A percentile compares a stretch with the other conserved stretches of the same genome.
These are phyloP conservation scores for Nasonia oneida DNA, from an alignment of 2,888 invertebrate genomes.

Conservation along the genomic window DNA sequence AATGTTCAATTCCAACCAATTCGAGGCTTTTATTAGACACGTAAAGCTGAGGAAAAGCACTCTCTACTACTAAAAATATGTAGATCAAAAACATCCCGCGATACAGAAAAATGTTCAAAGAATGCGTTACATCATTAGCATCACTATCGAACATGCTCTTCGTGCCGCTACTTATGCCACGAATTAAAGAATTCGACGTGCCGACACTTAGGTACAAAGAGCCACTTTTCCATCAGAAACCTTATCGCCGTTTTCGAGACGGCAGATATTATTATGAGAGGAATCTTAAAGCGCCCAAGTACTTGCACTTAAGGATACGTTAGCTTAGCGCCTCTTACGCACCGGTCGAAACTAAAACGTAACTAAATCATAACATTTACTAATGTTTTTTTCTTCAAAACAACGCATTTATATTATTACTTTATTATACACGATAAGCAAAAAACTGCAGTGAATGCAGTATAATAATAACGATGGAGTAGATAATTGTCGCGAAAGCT, in stretches of 20 bases:
- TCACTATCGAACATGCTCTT: slow-evolving; percentile 19
- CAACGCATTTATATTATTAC: too few species aligned
- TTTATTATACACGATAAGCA: too few species aligned
- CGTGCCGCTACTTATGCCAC: neutral
- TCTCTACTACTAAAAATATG: neutral
- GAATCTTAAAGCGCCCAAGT: neutral
- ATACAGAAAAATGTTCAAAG: neutral
- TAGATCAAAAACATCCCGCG: neutral
- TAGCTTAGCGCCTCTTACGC: neutral
- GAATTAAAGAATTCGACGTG: neutral
- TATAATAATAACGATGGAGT: too few species aligned
- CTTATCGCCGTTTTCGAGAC: slow-evolving; percentile 3
- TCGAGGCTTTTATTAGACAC: neutral
- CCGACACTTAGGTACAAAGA: slow-evolving; percentile 16
- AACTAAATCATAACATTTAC: too few species aligned
- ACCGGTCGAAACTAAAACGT: neutral
- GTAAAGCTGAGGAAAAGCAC: neutral
- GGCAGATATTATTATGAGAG: neutral
- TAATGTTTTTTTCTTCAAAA: too few species aligned
- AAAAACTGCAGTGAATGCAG: too few species aligned
- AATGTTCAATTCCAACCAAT: neutral
- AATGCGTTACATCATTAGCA: slow-evolving; percentile 36
- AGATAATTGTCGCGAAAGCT: too few species aligned
- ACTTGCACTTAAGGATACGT: slow-evolving; percentile 14
- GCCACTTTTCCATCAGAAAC: neutral